Evolutionary conservation across 2,797 vertebrate genomes (phyloP).

Genomic region (Chloroceryle amazona): DNA sequence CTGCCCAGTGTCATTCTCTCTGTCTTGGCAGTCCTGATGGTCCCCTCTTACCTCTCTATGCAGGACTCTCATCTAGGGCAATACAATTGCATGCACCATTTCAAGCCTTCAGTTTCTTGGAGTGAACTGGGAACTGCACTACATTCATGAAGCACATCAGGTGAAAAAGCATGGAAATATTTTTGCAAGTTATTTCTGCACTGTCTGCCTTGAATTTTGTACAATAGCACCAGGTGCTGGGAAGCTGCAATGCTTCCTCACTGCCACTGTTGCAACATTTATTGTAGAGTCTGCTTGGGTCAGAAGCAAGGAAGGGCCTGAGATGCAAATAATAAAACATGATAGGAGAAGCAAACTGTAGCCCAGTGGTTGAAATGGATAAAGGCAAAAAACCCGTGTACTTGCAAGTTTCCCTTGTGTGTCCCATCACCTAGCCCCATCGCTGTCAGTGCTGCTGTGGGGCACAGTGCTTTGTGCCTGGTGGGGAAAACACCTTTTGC

Average conservation of each 20-base stretch:
- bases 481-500: not conserved
- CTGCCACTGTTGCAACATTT: not conserved
- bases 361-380: not conserved
- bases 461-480: not conserved
- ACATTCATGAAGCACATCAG: not conserved
- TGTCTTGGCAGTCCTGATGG: fast-evolving
- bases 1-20: not conserved
- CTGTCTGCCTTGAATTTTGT: not conserved
- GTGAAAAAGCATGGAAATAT: not conserved
- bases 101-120: not conserved
- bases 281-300: not conserved
- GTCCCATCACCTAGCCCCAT: not conserved
- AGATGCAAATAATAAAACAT: not conserved
- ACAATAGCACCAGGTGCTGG: not conserved
- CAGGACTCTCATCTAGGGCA: not conserved
- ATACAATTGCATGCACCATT: not conserved
- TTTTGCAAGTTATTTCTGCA: not conserved
- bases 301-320: not conserved
- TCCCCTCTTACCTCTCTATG: not conserved
- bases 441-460: not conserved
- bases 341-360: not conserved
- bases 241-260: not conserved
- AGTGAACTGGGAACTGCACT: not conserved
- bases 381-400: not conserved
- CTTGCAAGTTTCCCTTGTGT: not conserved